Conservation (phyloP, 2,113 vertebrate genomes). For the Mirounga angustirostris region DNA sequence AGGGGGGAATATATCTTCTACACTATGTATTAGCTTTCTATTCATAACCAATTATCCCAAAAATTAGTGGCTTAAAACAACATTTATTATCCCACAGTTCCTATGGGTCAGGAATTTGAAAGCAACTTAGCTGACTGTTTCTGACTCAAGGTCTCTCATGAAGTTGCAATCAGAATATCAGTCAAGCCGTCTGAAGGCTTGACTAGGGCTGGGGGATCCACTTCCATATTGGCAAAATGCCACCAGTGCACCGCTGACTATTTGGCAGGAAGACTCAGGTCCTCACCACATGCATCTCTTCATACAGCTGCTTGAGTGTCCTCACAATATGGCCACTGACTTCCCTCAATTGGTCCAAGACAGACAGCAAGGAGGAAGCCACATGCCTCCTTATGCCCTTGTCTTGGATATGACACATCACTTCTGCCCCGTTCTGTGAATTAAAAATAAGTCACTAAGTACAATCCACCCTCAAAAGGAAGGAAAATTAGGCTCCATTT, state of each 20-base stretch:
- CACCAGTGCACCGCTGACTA: neutral
- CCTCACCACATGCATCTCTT: neutral
- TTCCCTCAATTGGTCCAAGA: neutral
- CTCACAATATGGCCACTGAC: neutral
- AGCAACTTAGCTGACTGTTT: constrained; percentile 11
- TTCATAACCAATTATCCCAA: neutral
- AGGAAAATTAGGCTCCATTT: neutral
- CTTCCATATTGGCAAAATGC: neutral
- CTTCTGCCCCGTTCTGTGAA: neutral
- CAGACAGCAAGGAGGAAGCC: neutral
- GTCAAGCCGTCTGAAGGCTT: neutral
- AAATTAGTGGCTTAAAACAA: neutral
- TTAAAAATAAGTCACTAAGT: neutral
- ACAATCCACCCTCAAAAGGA: neutral
- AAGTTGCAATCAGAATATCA: neutral
- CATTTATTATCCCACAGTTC: constrained; percentile 6
- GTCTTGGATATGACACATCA: neutral
- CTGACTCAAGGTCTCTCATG: neutral
- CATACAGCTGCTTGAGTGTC: neutral
- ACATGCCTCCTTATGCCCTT: neutral
- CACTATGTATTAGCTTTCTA: neutral
- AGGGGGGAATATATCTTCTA: neutral
- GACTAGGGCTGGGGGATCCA: too few species aligned
- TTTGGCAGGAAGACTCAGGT: neutral
- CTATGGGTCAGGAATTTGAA: constrained; percentile 16